These are phyloP conservation scores for Melanaphis sacchari DNA, from an alignment of 1,140 invertebrate genomes.

Conservation along the genomic window DNA sequence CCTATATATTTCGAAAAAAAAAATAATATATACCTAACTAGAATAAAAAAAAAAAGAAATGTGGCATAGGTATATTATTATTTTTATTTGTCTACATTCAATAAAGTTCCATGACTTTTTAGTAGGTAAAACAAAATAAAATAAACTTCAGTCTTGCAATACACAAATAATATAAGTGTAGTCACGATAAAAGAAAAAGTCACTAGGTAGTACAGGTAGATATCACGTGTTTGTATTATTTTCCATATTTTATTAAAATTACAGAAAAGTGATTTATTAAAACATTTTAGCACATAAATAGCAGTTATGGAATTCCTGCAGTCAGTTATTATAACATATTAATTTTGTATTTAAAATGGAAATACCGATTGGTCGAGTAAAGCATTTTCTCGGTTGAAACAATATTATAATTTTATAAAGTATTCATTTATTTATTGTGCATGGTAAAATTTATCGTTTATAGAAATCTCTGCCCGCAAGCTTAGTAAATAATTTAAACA, in stretches of 20 bases:
- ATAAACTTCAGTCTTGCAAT: not conserved
- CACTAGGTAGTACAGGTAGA: not conserved
- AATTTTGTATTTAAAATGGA: not conserved
- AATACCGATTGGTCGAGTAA: not conserved
- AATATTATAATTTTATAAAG: not conserved
- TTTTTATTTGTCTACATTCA: not conserved
- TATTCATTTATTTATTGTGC: not conserved
- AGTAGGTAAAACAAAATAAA: not conserved
- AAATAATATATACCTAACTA: not conserved
- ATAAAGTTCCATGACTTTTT: not conserved
- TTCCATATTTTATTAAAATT: not conserved
- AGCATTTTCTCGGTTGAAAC: slow-evolving; percentile 2
- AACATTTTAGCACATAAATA: not conserved
- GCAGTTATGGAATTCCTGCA: not conserved
- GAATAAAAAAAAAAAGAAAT: not conserved
- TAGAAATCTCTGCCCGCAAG: not conserved
- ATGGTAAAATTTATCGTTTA: not conserved
- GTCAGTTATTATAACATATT: not conserved
- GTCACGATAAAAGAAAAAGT: not conserved
- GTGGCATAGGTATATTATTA: not conserved
- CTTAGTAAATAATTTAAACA: slow-evolving; percentile 5
- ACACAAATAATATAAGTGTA: not conserved
- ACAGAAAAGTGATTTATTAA: not conserved
- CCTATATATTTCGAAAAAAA: not conserved
- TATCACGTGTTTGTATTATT: not conserved